phyloP scores from a whole-genome alignment of 2,888 invertebrate species.

The Halictus quadricinctus region DNA sequence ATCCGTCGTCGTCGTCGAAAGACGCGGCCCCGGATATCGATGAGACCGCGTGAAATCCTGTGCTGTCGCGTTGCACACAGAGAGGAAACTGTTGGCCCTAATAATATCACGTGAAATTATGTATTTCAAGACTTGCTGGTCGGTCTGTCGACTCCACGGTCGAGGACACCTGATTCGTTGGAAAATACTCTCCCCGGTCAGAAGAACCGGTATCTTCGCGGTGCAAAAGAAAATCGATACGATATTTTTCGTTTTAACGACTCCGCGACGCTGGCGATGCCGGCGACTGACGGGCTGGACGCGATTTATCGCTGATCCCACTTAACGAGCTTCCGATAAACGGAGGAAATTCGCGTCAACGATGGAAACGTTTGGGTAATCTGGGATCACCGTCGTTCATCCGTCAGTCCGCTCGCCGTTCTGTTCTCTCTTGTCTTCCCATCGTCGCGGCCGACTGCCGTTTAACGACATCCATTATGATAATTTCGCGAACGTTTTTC shows the following conservation, averaged over 20 bases:
- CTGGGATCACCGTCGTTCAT: conserved; percentile 60
- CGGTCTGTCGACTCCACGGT: conserved; percentile 31
- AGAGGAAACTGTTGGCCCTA: not conserved
- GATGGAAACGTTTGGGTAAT: conserved; percentile 65
- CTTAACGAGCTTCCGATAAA: conserved; percentile 70
- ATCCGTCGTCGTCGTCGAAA: conserved; percentile 32
- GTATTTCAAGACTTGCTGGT: conserved; percentile 7
- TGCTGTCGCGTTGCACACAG: no score
- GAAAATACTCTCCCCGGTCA: conserved; percentile 24
- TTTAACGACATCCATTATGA: not conserved
- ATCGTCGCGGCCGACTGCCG: not conserved
- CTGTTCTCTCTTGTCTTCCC: not conserved
- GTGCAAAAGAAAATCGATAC: not conserved
- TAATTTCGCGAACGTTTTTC: not conserved
- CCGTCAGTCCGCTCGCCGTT: conserved; percentile 35
- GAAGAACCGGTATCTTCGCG: not conserved
- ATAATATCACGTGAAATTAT: not conserved
- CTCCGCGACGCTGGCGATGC: conserved; percentile 12
- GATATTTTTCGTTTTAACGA: conserved; percentile 21
- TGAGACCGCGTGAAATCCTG: conserved; percentile 16
- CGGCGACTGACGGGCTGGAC: conserved; percentile 42
- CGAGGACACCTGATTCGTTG: conserved; percentile 53
- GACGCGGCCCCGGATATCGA: conserved; percentile 58
- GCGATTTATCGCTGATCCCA: conserved; percentile 68
- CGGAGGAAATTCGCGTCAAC: conserved; percentile 66